phyloP scores from a whole-genome alignment of 2,113 vertebrate species.

The Tetrax tetrax region DNA sequence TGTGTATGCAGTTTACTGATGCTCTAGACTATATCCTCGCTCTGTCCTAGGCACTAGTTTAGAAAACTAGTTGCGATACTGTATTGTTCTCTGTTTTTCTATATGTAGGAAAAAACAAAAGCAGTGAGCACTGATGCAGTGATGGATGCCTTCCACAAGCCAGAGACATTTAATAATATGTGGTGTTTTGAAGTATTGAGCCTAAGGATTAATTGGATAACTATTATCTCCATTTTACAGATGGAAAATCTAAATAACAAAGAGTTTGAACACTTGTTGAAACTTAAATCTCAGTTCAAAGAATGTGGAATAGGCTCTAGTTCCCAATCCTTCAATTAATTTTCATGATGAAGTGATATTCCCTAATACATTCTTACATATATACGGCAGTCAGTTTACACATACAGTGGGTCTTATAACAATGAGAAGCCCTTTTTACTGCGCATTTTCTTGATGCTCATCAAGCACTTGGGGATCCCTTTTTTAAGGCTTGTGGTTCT shows the following conservation, averaged over 20 bases:
- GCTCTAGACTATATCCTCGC: neutral
- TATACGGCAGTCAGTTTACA: neutral
- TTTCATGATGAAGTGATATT: neutral
- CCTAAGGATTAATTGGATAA: neutral
- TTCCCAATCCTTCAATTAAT: neutral
- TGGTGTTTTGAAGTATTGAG: neutral
- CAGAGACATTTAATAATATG: neutral
- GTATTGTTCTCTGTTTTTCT: neutral
- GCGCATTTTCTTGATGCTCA: neutral
- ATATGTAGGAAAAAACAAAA: neutral
- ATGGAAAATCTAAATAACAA: neutral
- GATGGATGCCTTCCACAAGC: neutral
- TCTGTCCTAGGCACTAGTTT: neutral
- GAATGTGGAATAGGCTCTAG: neutral
- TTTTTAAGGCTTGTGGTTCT: neutral
- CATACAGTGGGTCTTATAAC: neutral
- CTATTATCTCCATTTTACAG: neutral
- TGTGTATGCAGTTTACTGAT: neutral
- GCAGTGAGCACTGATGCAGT: neutral
- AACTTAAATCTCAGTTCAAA: conserved; percentile 12
- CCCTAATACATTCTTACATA: neutral
- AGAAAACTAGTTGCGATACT: neutral
- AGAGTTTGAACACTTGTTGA: neutral
- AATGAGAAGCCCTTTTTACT: neutral
- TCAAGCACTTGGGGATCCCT: neutral